Evolutionary conservation across 37 sponge, comb jelly and placozoan species (phyloP).

Genomic region (Mnemiopsis leidyi): DNA sequence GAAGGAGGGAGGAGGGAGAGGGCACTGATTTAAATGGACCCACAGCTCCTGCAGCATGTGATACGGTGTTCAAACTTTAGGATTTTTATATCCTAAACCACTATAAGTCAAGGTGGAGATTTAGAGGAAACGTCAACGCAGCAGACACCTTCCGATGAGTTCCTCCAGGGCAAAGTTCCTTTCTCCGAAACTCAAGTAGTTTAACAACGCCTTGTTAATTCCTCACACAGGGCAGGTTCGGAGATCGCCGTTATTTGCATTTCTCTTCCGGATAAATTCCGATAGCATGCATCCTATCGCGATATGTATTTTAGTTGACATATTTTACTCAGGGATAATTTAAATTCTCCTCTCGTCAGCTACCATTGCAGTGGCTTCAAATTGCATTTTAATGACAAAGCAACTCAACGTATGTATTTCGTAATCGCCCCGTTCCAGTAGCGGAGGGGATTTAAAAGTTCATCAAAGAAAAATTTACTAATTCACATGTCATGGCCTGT

Average conservation of each 20-base stretch:
- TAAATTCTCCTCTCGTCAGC: background rate
- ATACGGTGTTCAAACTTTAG: too few species aligned
- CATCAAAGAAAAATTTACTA: background rate
- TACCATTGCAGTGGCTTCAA: slow-evolving; percentile 37
- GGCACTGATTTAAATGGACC: too few species aligned
- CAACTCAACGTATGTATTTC: background rate
- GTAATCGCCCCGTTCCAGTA: background rate
- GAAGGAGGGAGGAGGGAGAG: background rate
- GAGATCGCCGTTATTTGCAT: background rate
- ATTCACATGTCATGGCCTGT: background rate
- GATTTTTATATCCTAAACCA: too few species aligned
- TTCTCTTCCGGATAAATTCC: background rate
- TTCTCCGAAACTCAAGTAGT: too few species aligned
- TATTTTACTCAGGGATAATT: background rate
- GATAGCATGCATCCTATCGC: background rate
- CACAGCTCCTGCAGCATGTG: too few species aligned
- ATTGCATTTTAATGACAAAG: slow-evolving; percentile 54
- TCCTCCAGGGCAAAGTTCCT: too few species aligned
- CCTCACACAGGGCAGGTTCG: background rate
- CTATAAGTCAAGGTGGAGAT: too few species aligned
- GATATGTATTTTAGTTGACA: background rate
- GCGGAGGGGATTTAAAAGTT: background rate
- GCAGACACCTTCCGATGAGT: too few species aligned
- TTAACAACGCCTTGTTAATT: background rate
- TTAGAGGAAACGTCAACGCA: too few species aligned